phyloP scores from a whole-genome alignment of 2,797 vertebrate genomes.

The Channallabes apus region DNA sequence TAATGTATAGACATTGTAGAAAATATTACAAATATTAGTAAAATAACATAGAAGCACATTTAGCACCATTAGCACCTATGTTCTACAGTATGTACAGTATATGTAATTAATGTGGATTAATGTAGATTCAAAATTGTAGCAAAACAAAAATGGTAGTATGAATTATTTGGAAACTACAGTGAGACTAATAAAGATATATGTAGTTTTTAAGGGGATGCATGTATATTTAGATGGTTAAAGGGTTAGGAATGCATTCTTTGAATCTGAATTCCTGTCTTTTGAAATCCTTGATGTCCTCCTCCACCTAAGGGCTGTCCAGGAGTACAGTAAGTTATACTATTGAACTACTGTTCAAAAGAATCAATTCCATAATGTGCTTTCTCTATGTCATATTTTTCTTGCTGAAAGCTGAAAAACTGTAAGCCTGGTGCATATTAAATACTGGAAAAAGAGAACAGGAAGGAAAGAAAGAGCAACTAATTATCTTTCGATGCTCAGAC shows the following conservation, averaged over 20 bases:
- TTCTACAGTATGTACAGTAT: no score
- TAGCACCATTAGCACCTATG: no score
- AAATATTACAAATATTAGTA: not conserved
- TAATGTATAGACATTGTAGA: not conserved
- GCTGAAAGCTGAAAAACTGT: not conserved
- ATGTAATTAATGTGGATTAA: not conserved
- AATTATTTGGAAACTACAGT: not conserved
- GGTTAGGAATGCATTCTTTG: not conserved
- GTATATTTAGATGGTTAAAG: no score
- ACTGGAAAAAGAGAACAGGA: not conserved
- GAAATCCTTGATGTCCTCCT: not conserved
- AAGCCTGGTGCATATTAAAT: not conserved
- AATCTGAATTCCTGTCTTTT: not conserved
- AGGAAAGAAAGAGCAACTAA: not conserved
- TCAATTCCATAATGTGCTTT: not conserved
- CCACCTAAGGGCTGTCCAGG: not conserved
- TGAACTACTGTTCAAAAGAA: not conserved
- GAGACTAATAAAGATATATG: not conserved
- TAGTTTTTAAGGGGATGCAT: not conserved
- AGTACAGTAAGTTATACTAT: not conserved
- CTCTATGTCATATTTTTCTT: not conserved
- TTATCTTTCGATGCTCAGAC: not conserved
- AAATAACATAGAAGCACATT: not conserved
- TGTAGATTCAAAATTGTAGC: not conserved
- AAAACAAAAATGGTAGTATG: no score